Conservation (phyloP, 2,888 invertebrate species). For the Camponotus fellah region DNA sequence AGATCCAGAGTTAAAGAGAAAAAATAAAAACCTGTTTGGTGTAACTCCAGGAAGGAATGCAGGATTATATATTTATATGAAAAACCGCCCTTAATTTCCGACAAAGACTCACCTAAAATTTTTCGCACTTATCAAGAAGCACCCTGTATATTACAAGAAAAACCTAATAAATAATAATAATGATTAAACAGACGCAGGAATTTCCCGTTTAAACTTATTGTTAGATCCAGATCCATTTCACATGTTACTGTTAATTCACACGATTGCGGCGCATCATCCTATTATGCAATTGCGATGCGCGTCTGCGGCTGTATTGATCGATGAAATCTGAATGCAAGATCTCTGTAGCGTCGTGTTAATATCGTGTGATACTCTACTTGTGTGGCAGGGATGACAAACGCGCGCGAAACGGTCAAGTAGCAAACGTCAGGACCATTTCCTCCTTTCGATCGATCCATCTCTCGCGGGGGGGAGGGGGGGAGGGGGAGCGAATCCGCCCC, state of each 20-base stretch:
- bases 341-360: conserved; percentile 32
- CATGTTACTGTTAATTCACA: not conserved
- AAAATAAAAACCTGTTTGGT: too few relatives aligned
- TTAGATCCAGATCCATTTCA: too few relatives aligned
- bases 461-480: not conserved
- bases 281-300: not conserved
- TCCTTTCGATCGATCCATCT: conserved; percentile 69
- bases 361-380: conserved; percentile 36
- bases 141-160: not conserved
- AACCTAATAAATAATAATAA: not conserved
- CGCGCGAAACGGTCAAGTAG: conserved; percentile 53
- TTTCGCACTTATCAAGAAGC: too few relatives aligned
- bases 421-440: conserved; percentile 62
- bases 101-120: too few relatives aligned
- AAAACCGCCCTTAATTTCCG: too few relatives aligned
- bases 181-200: not conserved
- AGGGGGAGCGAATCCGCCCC: not conserved
- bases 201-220: not conserved
- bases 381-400: conserved; percentile 45
- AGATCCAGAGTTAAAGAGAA: not conserved
- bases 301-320: conserved; percentile 27
- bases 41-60: too few relatives aligned
- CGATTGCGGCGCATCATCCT: not conserved
- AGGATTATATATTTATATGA: too few relatives aligned
- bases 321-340: conserved; percentile 29